A percentile compares a stretch with the other conserved stretches of the same genome.
phyloP scores from a whole-genome alignment of 2,113 vertebrate species.

The Melanocharis versteri region DNA sequence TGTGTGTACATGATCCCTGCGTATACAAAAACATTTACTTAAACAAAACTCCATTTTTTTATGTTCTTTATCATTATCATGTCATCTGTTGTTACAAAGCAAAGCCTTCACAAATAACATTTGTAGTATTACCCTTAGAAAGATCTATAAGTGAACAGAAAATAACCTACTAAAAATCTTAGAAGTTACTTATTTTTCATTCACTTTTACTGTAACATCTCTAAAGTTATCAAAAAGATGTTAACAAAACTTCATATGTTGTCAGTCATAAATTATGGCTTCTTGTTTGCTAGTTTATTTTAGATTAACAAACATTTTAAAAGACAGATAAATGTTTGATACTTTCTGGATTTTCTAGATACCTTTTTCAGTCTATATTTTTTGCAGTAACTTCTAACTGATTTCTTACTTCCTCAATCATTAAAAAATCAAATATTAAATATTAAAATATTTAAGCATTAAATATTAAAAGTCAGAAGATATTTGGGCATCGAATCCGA shows the following conservation, averaged over 20 bases:
- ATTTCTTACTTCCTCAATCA: neutral
- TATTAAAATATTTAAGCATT: too few species aligned
- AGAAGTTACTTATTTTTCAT: neutral
- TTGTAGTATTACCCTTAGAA: neutral
- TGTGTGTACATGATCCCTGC: neutral
- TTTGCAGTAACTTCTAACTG: neutral
- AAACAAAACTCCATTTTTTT: neutral
- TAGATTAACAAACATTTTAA: neutral
- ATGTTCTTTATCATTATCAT: neutral
- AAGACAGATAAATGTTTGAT: neutral
- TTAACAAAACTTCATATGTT: neutral
- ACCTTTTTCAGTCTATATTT: neutral
- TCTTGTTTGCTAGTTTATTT: neutral
- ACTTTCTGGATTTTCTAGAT: neutral
- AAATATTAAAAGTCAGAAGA: neutral
- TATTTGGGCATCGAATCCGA: neutral
- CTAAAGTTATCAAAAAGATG: neutral
- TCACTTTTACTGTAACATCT: neutral
- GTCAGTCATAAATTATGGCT: neutral
- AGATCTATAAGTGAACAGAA: neutral
- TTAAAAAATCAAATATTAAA: neutral
- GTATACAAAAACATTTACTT: neutral
- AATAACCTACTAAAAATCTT: neutral
- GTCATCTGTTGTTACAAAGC: neutral
- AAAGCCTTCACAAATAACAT: neutral